Evolutionary conservation across 2,797 vertebrate genomes (phyloP).

Genomic region (Anolis apletophallus): DNA sequence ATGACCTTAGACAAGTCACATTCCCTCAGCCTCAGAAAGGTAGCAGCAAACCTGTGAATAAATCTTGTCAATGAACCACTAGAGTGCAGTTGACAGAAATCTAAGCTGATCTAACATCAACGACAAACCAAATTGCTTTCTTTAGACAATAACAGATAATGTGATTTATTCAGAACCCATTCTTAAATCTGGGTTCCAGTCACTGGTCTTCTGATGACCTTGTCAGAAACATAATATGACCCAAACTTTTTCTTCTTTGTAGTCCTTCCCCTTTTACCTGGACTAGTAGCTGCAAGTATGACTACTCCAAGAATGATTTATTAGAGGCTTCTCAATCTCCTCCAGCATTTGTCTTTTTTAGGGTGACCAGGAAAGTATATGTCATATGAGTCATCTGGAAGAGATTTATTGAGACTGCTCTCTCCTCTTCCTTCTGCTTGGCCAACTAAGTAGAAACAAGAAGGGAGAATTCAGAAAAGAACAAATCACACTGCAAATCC

Average conservation of each 20-base stretch:
- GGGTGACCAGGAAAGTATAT: background rate
- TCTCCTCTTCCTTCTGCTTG: no score
- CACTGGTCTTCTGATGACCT: background rate
- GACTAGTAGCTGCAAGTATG: background rate
- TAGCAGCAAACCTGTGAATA: no score
- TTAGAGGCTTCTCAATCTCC: background rate
- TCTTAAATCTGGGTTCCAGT: background rate
- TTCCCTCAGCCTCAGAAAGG: no score
- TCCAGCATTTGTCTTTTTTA: background rate
- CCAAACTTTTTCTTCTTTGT: background rate
- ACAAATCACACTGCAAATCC: background rate
- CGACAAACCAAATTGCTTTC: background rate
- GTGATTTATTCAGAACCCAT: background rate
- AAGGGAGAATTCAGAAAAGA: background rate
- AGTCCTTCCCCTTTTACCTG: background rate
- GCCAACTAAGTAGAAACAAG: background rate
- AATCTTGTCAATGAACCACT: no score
- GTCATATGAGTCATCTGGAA: background rate
- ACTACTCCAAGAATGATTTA: background rate
- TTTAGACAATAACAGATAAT: background rate
- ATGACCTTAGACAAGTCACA: no score
- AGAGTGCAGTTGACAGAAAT: no score
- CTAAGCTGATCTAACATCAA: no score
- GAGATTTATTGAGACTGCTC: background rate
- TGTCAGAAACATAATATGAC: no score